Evolutionary conservation across 1,140 invertebrate species (phyloP).

Genomic region (Lepidurus couesii): DNA sequence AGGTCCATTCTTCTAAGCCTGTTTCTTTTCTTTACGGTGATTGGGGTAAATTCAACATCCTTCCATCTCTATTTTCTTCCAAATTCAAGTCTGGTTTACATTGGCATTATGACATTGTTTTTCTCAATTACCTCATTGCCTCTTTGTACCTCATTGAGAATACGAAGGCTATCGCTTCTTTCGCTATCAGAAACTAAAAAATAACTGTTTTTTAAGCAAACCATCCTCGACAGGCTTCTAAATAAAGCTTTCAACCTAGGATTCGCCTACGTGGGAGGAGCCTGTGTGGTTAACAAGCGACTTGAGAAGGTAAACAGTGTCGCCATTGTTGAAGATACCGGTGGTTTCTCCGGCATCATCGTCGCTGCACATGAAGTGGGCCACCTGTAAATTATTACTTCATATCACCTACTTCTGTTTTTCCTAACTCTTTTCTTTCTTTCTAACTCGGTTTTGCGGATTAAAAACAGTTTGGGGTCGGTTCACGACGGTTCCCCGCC

Average conservation of each 20-base stretch:
- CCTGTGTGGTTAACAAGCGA: constrained; percentile 90
- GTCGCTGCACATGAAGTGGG: constrained; percentile 94
- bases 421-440: background rate
- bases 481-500: constrained; percentile 92
- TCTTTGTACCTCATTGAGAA: background rate
- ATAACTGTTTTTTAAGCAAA: background rate
- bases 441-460: background rate
- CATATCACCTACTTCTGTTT: constrained; percentile 1
- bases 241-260: constrained; percentile 52
- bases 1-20: background rate
- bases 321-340: constrained; percentile 92
- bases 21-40: background rate
- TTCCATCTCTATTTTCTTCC: background rate
- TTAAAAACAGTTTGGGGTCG: constrained; percentile 67
- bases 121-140: too few relatives aligned
- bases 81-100: background rate
- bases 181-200: constrained; percentile 2
- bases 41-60: background rate
- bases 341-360: constrained; percentile 92
- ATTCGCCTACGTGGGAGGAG: constrained; percentile 91
- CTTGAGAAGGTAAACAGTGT: constrained; percentile 93
- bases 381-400: constrained; percentile 73
- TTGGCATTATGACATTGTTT: background rate
- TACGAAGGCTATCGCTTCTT: background rate
- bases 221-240: background rate